Conservation (phyloP, 2,113 vertebrate genomes). For the Danio rerio region GRCz12tu NC_133178.1:42458001-42458500, state of each 20-base stretch:
- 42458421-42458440: slow-evolving; percentile 38
- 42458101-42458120: too few relatives aligned
- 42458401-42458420: slow-evolving; percentile 73
- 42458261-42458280: background rate
- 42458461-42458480: slow-evolving; percentile 44
- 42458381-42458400: slow-evolving; percentile 75
- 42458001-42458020: too few relatives aligned
- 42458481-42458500: slow-evolving; percentile 51
- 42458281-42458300: too few relatives aligned
- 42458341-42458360: background rate
- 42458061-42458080: too few relatives aligned
- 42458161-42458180: background rate
- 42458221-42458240: too few relatives aligned
- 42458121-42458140: background rate
- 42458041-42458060: too few relatives aligned
- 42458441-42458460: slow-evolving; percentile 47
- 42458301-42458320: background rate
- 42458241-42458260: background rate
- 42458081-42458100: too few relatives aligned
- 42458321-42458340: background rate
- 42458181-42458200: background rate
- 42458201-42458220: background rate
- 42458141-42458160: background rate
- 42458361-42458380: slow-evolving; percentile 63
- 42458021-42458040: too few relatives aligned